Percentiles rank a stretch among this genome's conserved stretches.
Evolutionary conservation across 2,888 invertebrate genomes (phyloP).

Genomic region (Pecten maximus): DNA sequence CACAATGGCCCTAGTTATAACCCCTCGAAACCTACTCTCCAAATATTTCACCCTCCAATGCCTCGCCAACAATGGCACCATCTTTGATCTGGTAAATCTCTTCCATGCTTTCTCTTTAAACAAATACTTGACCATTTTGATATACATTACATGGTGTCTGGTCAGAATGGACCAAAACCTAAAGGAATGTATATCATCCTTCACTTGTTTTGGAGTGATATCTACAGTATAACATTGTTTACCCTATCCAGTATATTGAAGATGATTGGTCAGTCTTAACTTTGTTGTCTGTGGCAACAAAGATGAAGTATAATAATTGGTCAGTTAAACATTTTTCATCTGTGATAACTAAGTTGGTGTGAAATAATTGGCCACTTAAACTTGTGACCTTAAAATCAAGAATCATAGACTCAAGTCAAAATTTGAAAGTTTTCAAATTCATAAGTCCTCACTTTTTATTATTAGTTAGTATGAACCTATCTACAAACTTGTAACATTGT

Average conservation of each 20-base stretch:
- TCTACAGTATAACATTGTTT: not conserved
- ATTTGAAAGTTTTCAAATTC: too few relatives aligned
- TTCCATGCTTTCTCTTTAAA: not conserved
- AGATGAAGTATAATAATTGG: too few relatives aligned
- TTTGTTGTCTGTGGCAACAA: not conserved
- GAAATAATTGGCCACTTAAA: too few relatives aligned
- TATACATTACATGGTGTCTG: not conserved
- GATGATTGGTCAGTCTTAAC: not conserved
- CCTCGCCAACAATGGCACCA: not conserved
- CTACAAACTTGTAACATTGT: too few relatives aligned
- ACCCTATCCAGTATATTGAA: not conserved
- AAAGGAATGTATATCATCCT: not conserved
- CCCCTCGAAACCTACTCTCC: not conserved
- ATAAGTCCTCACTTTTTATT: too few relatives aligned
- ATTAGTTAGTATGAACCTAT: too few relatives aligned
- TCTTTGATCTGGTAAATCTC: constrained; percentile 21
- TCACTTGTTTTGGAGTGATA: not conserved
- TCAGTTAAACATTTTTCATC: too few relatives aligned
- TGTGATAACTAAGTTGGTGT: too few relatives aligned
- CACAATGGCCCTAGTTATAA: not conserved
- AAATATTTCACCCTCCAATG: not conserved
- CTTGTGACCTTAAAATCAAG: too few relatives aligned
- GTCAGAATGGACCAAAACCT: not conserved
- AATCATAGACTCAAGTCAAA: too few relatives aligned
- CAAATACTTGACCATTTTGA: constrained; percentile 9